These are phyloP conservation scores for Pterocles gutturalis DNA, from an alignment of 2,113 vertebrate species.

Conservation along the genomic window DNA sequence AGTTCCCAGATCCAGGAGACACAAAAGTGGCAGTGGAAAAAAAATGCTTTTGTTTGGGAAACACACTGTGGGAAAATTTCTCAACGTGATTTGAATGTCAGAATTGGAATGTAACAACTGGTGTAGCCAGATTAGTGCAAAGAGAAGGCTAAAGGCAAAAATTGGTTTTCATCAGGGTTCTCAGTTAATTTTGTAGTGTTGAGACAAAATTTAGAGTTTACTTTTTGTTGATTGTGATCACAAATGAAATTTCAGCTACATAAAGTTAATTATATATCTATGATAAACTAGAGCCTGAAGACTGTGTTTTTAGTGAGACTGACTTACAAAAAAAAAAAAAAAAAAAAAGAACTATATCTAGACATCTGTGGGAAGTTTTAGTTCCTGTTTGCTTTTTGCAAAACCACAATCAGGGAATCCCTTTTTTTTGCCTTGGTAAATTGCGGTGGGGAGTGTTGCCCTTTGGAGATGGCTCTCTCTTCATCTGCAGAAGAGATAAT, in stretches of 20 bases:
- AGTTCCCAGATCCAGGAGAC: constrained; percentile 3
- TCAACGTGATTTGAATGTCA: neutral
- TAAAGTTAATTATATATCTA: neutral
- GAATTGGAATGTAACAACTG: constrained; percentile 25
- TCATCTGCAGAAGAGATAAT: neutral
- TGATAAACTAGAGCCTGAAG: neutral
- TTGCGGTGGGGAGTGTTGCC: neutral
- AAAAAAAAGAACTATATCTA: neutral
- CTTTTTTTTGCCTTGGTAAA: neutral
- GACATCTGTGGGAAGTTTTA: neutral
- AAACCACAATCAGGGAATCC: neutral
- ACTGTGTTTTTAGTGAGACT: neutral
- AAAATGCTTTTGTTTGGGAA: constrained; percentile 50
- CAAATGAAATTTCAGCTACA: neutral
- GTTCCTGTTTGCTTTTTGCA: neutral
- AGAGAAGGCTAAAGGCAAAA: neutral
- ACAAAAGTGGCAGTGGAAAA: constrained; percentile 22
- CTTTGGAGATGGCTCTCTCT: neutral
- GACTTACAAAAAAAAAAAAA: neutral
- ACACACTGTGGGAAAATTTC: constrained; percentile 41
- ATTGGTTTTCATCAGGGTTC: neutral
- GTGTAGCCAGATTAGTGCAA: neutral
- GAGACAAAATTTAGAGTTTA: neutral
- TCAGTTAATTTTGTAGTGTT: neutral
- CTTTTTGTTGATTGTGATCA: neutral